These are phyloP conservation scores for Coenobita brevimanus DNA, from an alignment of 1,140 invertebrate species.

Conservation along the genomic window DNA sequence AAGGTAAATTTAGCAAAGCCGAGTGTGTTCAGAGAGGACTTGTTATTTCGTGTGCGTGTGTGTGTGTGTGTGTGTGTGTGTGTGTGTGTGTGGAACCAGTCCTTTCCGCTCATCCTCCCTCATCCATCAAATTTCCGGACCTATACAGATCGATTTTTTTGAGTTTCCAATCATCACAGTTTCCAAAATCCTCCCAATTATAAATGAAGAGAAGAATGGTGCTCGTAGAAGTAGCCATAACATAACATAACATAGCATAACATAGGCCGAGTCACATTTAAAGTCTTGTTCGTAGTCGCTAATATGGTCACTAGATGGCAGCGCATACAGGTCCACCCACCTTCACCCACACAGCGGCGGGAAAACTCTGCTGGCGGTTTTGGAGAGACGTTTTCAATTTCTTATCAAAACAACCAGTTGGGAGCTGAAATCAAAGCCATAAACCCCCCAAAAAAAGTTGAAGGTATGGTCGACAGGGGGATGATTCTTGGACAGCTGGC, in stretches of 20 bases:
- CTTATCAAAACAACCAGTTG: constrained; percentile 60
- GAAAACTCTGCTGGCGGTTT: constrained; percentile 36
- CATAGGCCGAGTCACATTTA: not conserved
- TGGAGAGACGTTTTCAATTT: constrained; percentile 48
- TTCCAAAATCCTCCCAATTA: too few relatives aligned
- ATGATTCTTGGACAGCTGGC: constrained; percentile 51
- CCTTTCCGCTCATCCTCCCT: too few relatives aligned
- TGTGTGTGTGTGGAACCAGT: too few relatives aligned
- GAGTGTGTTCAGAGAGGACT: not conserved
- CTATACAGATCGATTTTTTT: too few relatives aligned
- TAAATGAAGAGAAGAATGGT: too few relatives aligned
- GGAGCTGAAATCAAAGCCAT: constrained; percentile 54
- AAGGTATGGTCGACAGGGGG: constrained; percentile 51
- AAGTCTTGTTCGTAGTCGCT: not conserved
- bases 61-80: too few relatives aligned
- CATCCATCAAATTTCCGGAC: too few relatives aligned
- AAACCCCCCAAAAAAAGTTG: constrained; percentile 43
- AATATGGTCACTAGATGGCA: constrained; percentile 48
- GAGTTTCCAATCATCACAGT: too few relatives aligned
- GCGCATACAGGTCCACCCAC: constrained; percentile 20
- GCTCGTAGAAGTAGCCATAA: too few relatives aligned
- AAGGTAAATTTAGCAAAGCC: not conserved
- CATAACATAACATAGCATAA: not conserved
- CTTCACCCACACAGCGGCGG: not conserved
- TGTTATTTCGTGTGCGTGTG: too few relatives aligned